Evolutionary conservation across 2,113 vertebrate species (phyloP), one percentile per base, ranked within the genome.

Genomic region (Psittacus erithacus): DNA sequence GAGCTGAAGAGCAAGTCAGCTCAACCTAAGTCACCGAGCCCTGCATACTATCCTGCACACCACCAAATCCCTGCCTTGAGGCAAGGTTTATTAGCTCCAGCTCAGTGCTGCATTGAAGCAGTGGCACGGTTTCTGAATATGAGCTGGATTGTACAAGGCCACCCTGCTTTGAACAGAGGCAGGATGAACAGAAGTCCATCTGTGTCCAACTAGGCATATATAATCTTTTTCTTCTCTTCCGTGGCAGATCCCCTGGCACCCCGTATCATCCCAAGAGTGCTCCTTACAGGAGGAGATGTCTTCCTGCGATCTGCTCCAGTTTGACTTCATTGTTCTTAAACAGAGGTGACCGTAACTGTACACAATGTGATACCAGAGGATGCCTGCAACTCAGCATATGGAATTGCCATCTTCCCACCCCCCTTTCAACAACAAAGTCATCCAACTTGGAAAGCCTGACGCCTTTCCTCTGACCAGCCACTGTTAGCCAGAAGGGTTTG

Each of bases 91-190:
- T 38, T 17, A 78, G 57, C n/a, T 71, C 43, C 53, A 82, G 60
- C n/a, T 64, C 62, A 79, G 87, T 69, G 46, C 43, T 75, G 41
- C 60, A 9, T 2, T 20, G 81, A 76, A 67, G 77, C 41, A n/a
- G 13, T 5, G 46, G 24, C 55, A 70, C 0, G 0, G 39, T 20
- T 85, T 78, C 15, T 0, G 41, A 88, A 69, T 57, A 73, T 35
- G 27, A 75, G 35, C n/a, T 41, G 41, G 11, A 12, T 41, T 74
- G 35, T 46, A 63, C 65, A 60, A 2, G 27, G 7, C 8, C 53
- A 53, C 10, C 5, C 18, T 82, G 31, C 49, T 73, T 41, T 41
- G 57, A 83, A 88, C 0, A 0, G 25, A 74, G 27, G 41, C 17
- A 64, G 68, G 38, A 83, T 43, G 38, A 46, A 88, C 24, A 80